Conservation (phyloP, 30 jellyfish, hydroid and myxozoan species). For the Aurelia sp. region DNA sequence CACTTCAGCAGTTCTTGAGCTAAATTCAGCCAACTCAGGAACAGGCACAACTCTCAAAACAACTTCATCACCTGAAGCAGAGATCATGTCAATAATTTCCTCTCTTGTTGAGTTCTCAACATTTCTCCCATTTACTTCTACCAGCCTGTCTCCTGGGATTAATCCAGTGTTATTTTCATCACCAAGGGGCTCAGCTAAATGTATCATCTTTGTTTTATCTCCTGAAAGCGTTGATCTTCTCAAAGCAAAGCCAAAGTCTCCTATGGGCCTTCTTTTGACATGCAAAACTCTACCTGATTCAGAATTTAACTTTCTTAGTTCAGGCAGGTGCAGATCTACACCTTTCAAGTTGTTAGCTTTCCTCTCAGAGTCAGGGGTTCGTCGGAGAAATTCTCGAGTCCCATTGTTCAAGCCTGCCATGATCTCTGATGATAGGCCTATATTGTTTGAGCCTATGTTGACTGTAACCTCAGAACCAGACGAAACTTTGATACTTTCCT, state of each 20-base stretch:
- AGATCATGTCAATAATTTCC: slow-evolving; percentile 78
- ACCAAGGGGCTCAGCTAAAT: slow-evolving; percentile 83
- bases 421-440: slow-evolving; percentile 66
- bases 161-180: slow-evolving; percentile 72
- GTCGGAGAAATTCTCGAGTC: slow-evolving; percentile 46
- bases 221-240: slow-evolving; percentile 75
- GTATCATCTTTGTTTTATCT: slow-evolving; percentile 54
- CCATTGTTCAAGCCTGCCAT: slow-evolving; percentile 76
- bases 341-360: slow-evolving; percentile 35
- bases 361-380: neutral
- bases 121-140: slow-evolving; percentile 88
- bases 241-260: slow-evolving; percentile 93
- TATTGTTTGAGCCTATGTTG: slow-evolving; percentile 11
- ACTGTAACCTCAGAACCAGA: slow-evolving; percentile 73
- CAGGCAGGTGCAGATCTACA: slow-evolving; percentile 77
- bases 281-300: slow-evolving; percentile 68
- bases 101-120: slow-evolving; percentile 78
- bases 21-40: slow-evolving; percentile 90
- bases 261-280: slow-evolving; percentile 69
- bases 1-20: slow-evolving; percentile 73
- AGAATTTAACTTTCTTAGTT: slow-evolving; percentile 26
- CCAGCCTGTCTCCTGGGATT: slow-evolving; percentile 93
- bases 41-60: slow-evolving; percentile 80
- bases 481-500: slow-evolving; percentile 64
- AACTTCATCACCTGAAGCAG: slow-evolving; percentile 87